Evolutionary conservation across 2,113 vertebrate species (phyloP).

Genomic region (Phylloscopus trochiloides): DNA sequence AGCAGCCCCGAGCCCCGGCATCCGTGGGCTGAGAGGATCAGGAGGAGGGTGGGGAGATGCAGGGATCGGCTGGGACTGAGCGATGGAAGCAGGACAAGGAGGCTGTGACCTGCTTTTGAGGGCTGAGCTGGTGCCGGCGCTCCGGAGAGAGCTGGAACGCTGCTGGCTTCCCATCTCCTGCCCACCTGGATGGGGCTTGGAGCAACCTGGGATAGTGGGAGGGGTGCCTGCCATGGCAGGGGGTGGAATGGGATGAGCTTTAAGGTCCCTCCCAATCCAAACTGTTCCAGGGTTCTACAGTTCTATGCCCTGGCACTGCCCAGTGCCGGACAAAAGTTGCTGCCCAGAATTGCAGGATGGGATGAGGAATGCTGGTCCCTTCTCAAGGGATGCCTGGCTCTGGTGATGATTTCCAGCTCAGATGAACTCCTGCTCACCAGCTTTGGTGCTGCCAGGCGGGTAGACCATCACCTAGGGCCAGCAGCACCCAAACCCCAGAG

Average conservation of each 20-base stretch:
- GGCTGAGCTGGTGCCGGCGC: background rate
- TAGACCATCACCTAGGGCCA: background rate
- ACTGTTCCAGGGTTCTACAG: background rate
- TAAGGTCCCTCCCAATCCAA: background rate
- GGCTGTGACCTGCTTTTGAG: background rate
- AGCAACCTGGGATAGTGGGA: background rate
- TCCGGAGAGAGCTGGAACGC: rapidly evolving
- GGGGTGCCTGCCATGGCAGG: background rate
- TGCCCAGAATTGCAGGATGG: background rate
- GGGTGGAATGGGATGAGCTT: background rate
- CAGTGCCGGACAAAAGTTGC: rapidly evolving
- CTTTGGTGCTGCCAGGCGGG: background rate
- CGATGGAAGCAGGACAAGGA: rapidly evolving
- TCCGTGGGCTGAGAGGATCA: rapidly evolving
- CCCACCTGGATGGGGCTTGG: background rate
- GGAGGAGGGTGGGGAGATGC: background rate
- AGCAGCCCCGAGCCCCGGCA: background rate
- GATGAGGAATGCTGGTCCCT: rapidly evolving
- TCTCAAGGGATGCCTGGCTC: background rate
- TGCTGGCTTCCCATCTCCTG: background rate
- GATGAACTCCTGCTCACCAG: background rate
- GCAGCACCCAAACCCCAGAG: background rate
- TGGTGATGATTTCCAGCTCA: background rate
- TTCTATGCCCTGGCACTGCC: background rate
- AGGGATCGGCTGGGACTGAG: background rate